phyloP scores from a whole-genome alignment of 2,888 invertebrate genomes.

The Limnephilus auricula region DNA sequence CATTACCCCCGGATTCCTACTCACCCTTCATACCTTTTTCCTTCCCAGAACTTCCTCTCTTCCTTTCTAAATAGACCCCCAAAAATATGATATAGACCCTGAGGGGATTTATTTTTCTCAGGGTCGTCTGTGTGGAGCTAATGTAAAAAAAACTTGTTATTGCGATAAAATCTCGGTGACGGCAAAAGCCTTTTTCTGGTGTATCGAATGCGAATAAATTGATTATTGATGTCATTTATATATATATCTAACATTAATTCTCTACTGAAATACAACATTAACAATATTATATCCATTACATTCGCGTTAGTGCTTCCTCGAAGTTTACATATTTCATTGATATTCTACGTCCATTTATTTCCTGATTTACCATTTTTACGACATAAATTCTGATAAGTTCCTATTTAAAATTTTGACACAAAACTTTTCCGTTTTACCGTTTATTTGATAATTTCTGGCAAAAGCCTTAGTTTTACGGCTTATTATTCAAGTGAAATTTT shows the following conservation, averaged over 20 bases:
- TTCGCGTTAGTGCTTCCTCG: neutral
- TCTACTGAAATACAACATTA: neutral
- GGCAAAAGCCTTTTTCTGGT: no score
- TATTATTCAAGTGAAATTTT: neutral
- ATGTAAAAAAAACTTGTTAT: no score
- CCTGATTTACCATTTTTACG: neutral
- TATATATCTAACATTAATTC: neutral
- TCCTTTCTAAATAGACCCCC: no score
- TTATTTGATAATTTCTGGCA: neutral
- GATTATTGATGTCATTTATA: neutral
- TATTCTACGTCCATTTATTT: neutral
- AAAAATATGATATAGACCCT: no score
- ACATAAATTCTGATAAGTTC: neutral
- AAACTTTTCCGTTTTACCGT: neutral
- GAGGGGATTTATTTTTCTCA: no score
- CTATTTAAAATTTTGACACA: neutral
- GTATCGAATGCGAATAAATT: neutral
- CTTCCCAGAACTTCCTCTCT: no score
- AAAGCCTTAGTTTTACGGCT: neutral
- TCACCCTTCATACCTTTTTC: no score
- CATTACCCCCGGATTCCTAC: no score
- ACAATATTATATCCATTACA: neutral
- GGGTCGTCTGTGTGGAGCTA: no score
- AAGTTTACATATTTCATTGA: neutral
- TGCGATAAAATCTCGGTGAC: no score